These are phyloP conservation scores for Tromatobia lineatoria DNA, from an alignment of 2,888 invertebrate genomes.

Conservation along the genomic window DNA sequence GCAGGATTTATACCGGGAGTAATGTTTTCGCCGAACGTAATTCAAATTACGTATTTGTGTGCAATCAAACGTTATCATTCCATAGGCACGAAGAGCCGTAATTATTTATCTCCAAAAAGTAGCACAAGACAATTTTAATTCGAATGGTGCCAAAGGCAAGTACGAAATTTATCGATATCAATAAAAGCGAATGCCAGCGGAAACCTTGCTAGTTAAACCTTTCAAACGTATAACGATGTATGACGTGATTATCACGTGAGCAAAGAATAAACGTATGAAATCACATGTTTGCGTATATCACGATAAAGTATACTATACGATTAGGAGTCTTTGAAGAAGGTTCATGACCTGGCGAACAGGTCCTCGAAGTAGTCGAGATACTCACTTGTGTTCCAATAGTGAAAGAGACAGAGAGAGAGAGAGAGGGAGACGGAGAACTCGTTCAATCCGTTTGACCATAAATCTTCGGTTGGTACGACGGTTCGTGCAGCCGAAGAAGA, in stretches of 20 bases:
- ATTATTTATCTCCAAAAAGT: too few species aligned
- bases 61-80: too few species aligned
- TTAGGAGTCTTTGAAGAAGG: constrained; percentile 31
- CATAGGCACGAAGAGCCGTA: too few species aligned
- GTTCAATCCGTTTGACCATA: constrained; percentile 66
- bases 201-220: constrained; percentile 32
- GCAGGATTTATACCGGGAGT: too few species aligned
- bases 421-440: constrained; percentile 54
- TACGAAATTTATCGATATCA: background rate
- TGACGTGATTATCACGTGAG: constrained; percentile 16
- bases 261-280: constrained; percentile 12
- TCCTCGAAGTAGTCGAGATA: constrained; percentile 48
- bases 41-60: too few species aligned
- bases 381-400: constrained; percentile 45
- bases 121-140: too few species aligned
- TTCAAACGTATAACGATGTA: constrained; percentile 35
- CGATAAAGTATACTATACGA: background rate
- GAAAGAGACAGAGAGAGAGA: background rate
- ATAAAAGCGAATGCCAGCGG: background rate
- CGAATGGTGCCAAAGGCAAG: background rate
- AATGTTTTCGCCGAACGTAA: too few species aligned
- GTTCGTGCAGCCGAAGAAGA: constrained; percentile 61
- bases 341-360: constrained; percentile 57
- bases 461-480: constrained; percentile 61
- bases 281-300: constrained; percentile 36